Conservation (phyloP, 35 echinoderm and acorn worm genomes). For the Strongylocentrotus purpuratus region DNA sequence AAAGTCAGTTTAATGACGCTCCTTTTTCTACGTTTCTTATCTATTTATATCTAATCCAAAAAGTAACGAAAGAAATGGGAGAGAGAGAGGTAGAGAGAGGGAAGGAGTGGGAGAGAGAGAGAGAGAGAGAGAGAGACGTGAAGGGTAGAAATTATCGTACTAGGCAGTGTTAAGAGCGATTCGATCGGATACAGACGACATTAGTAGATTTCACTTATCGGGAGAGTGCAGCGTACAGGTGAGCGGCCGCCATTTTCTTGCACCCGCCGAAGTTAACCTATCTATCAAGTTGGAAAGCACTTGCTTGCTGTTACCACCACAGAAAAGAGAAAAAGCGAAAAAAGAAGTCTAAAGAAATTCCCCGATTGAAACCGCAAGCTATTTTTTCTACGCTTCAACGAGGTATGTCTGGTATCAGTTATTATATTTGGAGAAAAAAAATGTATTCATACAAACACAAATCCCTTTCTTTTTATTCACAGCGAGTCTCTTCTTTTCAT, state of each 20-base stretch:
- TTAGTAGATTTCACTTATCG: not conserved
- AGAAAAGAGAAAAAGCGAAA: not conserved
- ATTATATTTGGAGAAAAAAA: not conserved
- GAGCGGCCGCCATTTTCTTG: not conserved
- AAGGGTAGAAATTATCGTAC: not conserved
- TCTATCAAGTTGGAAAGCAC: not conserved
- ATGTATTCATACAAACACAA: slow-evolving; percentile 44
- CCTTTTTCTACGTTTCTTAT: slow-evolving; percentile 3
- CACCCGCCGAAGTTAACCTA: not conserved
- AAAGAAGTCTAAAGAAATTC: slow-evolving; percentile 3
- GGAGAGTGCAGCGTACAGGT: not conserved
- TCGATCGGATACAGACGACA: not conserved
- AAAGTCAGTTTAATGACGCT: slow-evolving; percentile 38
- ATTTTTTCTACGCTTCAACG: not conserved
- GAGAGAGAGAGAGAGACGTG: not conserved
- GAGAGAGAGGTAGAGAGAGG: slow-evolving; percentile 1
- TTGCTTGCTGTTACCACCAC: not conserved
- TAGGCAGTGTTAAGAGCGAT: not conserved
- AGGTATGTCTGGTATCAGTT: slow-evolving; percentile 20
- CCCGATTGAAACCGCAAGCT: slow-evolving; percentile 19
- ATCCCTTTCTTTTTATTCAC: slow-evolving; percentile 29
- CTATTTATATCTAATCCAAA: slow-evolving; percentile 36
- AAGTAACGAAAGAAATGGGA: not conserved
- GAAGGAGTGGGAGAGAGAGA: not conserved
- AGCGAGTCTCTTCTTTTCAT: not conserved